Percentiles rank a stretch among this genome's conserved stretches.
These are phyloP conservation scores for Acleris emargana DNA, from an alignment of 2,888 invertebrate species.

Conservation along the genomic window DNA sequence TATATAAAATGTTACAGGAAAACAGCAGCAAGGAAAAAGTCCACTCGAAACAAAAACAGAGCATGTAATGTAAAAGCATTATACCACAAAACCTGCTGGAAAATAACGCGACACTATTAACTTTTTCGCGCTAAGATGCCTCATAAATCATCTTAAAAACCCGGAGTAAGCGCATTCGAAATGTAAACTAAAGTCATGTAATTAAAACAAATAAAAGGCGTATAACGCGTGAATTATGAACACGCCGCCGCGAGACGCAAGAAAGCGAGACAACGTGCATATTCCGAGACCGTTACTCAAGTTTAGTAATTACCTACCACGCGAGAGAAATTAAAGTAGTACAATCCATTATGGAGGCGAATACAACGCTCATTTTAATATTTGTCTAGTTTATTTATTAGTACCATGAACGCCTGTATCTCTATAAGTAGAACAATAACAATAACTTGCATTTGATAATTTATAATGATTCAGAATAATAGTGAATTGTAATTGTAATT, in stretches of 20 bases:
- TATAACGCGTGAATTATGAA: slow-evolving; percentile 42
- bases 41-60: too few relatives aligned
- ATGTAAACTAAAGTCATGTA: slow-evolving; percentile 17
- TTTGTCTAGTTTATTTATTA: slow-evolving; percentile 6
- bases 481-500: slow-evolving; percentile 4
- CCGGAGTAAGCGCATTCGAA: slow-evolving; percentile 15
- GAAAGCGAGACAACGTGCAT: slow-evolving; percentile 67
- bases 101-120: too few relatives aligned
- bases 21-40: too few relatives aligned
- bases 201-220: slow-evolving; percentile 38
- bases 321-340: slow-evolving; percentile 48
- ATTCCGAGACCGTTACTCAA: slow-evolving; percentile 48
- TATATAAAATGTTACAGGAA: too few relatives aligned
- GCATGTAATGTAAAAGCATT: too few relatives aligned
- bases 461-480: neutral
- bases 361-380: slow-evolving; percentile 7
- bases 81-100: too few relatives aligned
- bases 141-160: slow-evolving; percentile 17
- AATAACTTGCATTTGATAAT: neutral
- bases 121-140: neutral
- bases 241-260: slow-evolving; percentile 52
- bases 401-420: neutral
- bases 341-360: slow-evolving; percentile 16
- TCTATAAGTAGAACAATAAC: slow-evolving; percentile 12
- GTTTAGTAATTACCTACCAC: slow-evolving; percentile 49